phyloP scores from a whole-genome alignment of 2,888 invertebrate genomes.

The Aspidiotus rigidus region DNA sequence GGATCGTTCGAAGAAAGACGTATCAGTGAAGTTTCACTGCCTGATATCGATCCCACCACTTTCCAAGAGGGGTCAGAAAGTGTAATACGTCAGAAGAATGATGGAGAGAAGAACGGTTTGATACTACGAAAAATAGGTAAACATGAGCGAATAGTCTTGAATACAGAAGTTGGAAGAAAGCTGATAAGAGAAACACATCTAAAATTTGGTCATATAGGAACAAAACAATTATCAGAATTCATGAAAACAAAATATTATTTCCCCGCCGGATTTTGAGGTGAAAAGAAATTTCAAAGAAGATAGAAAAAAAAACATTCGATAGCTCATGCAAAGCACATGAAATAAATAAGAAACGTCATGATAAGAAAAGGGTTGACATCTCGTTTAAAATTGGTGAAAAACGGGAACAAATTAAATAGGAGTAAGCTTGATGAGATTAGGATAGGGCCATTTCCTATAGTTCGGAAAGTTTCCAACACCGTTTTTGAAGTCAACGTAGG shows the following conservation, averaged over 20 bases:
- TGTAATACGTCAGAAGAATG: no score
- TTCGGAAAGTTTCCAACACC: background rate
- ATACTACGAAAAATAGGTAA: no score
- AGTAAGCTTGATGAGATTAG: slow-evolving; percentile 7
- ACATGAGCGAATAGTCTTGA: no score
- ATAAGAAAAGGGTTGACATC: background rate
- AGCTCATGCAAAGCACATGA: background rate
- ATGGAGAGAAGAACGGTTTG: no score
- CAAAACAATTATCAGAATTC: no score
- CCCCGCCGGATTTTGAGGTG: background rate
- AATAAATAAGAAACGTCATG: slow-evolving; percentile 5
- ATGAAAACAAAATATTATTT: no score
- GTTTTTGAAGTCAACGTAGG: background rate
- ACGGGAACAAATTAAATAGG: slow-evolving; percentile 5
- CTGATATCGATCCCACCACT: no score
- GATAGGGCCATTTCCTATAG: background rate
- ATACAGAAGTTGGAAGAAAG: no score
- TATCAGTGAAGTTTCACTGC: no score
- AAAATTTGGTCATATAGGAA: no score
- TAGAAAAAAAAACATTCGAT: slow-evolving; percentile 5
- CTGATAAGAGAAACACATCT: no score
- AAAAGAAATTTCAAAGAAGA: background rate
- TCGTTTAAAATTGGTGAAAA: slow-evolving; percentile 1
- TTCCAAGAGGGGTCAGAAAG: no score
- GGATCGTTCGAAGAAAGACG: background rate